A percentile compares a stretch with the other conserved stretches of the same genome.
Evolutionary conservation across 1,140 invertebrate species (phyloP).

Genomic region (Atta cephalotes): DNA sequence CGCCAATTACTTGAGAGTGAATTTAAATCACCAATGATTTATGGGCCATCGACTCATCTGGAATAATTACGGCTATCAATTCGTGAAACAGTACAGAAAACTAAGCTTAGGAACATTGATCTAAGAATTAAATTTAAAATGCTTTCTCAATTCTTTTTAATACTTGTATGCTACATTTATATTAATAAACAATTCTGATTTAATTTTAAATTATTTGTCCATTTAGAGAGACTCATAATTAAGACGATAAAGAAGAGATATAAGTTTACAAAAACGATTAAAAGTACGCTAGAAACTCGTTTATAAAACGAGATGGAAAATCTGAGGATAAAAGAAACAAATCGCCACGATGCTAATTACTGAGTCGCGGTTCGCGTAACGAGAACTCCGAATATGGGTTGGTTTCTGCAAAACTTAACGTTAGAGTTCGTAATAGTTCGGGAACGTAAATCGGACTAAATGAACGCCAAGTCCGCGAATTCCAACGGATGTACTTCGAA

Average conservation of each 20-base stretch:
- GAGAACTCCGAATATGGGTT: constrained; percentile 47
- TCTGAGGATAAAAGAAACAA: constrained; percentile 8
- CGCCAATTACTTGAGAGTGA: constrained; percentile 39
- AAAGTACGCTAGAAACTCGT: constrained; percentile 1
- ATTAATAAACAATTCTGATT: neutral
- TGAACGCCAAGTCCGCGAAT: constrained; percentile 44
- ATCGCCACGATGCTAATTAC: constrained; percentile 26
- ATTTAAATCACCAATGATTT: constrained; percentile 45
- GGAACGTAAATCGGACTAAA: constrained; percentile 29
- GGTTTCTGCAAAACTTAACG: constrained; percentile 45
- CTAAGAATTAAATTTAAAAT: constrained; percentile 4
- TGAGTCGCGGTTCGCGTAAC: constrained; percentile 16
- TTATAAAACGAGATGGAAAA: neutral
- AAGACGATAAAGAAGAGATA: neutral
- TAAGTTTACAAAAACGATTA: neutral
- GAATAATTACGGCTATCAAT: constrained; percentile 28
- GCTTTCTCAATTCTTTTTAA: constrained; percentile 1
- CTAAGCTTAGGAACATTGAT: neutral
- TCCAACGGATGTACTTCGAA: constrained; percentile 39
- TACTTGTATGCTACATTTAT: neutral
- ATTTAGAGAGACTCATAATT: neutral
- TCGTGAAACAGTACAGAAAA: neutral
- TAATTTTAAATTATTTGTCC: constrained; percentile 1
- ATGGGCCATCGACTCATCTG: constrained; percentile 5
- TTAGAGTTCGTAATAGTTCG: constrained; percentile 50